Evolutionary conservation across 2,797 vertebrate species (phyloP).

Genomic region (Erpetoichthys calabaricus): DNA sequence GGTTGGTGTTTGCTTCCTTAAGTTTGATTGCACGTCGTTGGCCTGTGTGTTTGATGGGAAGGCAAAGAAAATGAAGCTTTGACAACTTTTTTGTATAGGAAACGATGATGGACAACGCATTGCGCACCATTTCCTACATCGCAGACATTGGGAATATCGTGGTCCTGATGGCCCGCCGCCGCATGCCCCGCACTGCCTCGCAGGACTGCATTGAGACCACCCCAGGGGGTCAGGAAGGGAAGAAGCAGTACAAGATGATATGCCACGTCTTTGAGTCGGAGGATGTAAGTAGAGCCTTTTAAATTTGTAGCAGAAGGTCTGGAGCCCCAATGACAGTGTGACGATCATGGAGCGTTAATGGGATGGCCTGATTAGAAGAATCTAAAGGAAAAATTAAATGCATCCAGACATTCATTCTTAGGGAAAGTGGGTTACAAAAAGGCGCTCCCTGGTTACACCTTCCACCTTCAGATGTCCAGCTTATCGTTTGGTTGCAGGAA

Average conservation of each 20-base stretch:
- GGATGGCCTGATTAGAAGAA: too few species aligned
- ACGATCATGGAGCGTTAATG: background rate
- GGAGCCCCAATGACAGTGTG: background rate
- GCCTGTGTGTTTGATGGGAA: too few species aligned
- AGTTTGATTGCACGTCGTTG: too few species aligned
- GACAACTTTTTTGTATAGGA: conserved; percentile 67
- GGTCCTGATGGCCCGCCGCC: conserved; percentile 88
- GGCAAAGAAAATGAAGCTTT: too few species aligned
- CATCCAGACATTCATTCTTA: too few species aligned
- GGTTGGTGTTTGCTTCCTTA: too few species aligned
- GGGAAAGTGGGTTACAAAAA: too few species aligned
- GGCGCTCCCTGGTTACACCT: too few species aligned
- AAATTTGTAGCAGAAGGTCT: too few species aligned
- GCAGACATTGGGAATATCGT: conserved; percentile 96
- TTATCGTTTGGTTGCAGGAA: too few species aligned
- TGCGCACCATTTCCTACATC: conserved; percentile 95
- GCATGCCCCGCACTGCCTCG: conserved; percentile 84
- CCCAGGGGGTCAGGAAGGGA: conserved; percentile 77
- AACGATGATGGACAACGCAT: conserved; percentile 95
- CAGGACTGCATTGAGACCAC: conserved; percentile 98
- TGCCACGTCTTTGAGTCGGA: conserved; percentile 97
- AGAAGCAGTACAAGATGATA: conserved; percentile 98
- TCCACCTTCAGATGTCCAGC: too few species aligned
- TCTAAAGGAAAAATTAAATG: too few species aligned
- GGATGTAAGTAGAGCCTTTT: conserved; percentile 67